phyloP scores from a whole-genome alignment of 2,797 vertebrate genomes.

The Anisognathus igniventris region DNA sequence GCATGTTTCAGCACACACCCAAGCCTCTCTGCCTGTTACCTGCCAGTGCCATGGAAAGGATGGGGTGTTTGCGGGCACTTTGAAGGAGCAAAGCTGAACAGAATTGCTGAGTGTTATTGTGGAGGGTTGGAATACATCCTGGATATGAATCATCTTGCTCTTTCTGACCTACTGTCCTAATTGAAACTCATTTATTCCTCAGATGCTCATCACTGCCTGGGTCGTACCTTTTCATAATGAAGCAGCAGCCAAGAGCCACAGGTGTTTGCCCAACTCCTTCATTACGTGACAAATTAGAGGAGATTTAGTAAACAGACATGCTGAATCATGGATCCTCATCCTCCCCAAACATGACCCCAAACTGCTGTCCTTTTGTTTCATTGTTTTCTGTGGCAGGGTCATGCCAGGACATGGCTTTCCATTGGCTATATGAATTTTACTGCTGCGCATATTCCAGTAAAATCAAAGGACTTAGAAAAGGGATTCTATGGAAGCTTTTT shows the following conservation, averaged over 20 bases:
- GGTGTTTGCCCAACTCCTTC: not conserved
- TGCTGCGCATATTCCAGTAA: slow-evolving; percentile 17
- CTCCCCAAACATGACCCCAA: slow-evolving; percentile 24
- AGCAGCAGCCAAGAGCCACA: slow-evolving; percentile 18
- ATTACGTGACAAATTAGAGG: not conserved
- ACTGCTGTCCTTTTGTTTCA: not conserved
- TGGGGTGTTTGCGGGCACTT: not conserved
- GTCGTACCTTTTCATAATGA: not conserved
- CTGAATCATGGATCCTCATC: slow-evolving; percentile 42
- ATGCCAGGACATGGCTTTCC: not conserved
- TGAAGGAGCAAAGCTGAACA: not conserved
- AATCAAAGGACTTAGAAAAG: slow-evolving; percentile 37
- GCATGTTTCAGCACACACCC: not conserved
- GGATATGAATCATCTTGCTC: slow-evolving; percentile 57
- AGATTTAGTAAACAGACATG: not conserved
- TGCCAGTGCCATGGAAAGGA: not conserved
- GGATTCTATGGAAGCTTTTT: slow-evolving; percentile 12
- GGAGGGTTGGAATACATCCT: not conserved
- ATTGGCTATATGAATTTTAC: not conserved
- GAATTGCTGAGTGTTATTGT: slow-evolving; percentile 7
- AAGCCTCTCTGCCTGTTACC: not conserved
- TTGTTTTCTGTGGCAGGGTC: not conserved
- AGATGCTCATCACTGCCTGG: not conserved
- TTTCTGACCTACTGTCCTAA: slow-evolving; percentile 66
- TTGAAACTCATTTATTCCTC: slow-evolving; percentile 47